Percentiles rank a stretch among this genome's conserved stretches.
phyloP scores from a whole-genome alignment of 1,140 invertebrate species.

The Philotrypesis tridentata region DNA sequence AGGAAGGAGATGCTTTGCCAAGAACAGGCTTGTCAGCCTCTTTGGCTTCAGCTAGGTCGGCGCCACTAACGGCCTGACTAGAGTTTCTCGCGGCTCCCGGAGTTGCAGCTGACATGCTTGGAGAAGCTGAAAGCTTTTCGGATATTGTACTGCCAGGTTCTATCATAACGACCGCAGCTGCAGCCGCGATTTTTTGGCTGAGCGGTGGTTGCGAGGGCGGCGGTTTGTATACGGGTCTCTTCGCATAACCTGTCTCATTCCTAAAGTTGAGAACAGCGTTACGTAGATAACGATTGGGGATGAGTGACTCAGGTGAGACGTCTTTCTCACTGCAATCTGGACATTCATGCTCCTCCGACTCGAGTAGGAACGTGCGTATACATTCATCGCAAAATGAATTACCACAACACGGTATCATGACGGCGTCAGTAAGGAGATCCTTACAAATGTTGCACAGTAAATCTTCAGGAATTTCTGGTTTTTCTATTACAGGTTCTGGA shows the following conservation, averaged over 20 bases:
- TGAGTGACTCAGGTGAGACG: slow-evolving; percentile 92
- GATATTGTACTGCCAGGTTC: slow-evolving; percentile 43
- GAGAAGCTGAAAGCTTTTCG: slow-evolving; percentile 49
- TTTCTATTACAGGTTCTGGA: slow-evolving; percentile 75
- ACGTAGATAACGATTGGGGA: slow-evolving; percentile 93
- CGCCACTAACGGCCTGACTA: slow-evolving; percentile 12
- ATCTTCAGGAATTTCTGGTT: slow-evolving; percentile 91
- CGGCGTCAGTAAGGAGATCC: slow-evolving; percentile 95
- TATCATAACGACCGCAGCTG: neutral
- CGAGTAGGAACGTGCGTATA: slow-evolving; percentile 89
- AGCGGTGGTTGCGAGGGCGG: slow-evolving; percentile 41
- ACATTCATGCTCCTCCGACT: slow-evolving; percentile 96
- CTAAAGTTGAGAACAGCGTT: slow-evolving; percentile 91
- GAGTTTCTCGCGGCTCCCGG: neutral
- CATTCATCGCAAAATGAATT: slow-evolving; percentile 99
- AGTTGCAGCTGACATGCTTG: slow-evolving; percentile 32
- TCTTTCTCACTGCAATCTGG: slow-evolving; percentile 94
- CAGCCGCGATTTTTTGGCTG: neutral
- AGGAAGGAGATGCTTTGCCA: slow-evolving; percentile 30
- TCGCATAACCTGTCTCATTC: slow-evolving; percentile 90
- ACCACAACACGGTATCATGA: slow-evolving; percentile 97
- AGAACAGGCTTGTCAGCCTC: slow-evolving; percentile 32
- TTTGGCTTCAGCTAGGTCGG: slow-evolving; percentile 21
- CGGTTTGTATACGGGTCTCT: slow-evolving; percentile 61
- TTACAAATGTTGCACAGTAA: slow-evolving; percentile 93